These are phyloP conservation scores for Buathra laborator DNA, from an alignment of 2,888 invertebrate genomes.

Conservation along the genomic window DNA sequence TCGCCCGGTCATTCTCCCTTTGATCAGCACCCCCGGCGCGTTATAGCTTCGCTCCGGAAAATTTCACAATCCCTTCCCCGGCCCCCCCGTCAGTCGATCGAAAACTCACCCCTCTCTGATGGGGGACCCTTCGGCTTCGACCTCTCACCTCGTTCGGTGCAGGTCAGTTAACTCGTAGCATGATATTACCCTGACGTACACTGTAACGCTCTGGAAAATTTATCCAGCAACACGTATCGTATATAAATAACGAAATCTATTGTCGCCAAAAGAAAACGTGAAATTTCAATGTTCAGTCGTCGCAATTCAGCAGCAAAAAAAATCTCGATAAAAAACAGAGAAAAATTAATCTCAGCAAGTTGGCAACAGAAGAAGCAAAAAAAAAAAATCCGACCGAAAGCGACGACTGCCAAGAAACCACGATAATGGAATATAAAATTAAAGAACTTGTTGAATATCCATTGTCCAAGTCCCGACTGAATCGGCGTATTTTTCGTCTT, in stretches of 20 bases:
- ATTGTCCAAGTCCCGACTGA: neutral
- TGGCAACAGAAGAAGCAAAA: neutral
- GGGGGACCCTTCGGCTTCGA: slow-evolving; percentile 36
- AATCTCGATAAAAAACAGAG: neutral
- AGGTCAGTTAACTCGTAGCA: slow-evolving; percentile 63
- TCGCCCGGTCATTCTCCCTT: slow-evolving; percentile 67
- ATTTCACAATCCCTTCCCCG: slow-evolving; percentile 44
- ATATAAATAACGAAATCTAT: neutral
- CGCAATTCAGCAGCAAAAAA: neutral
- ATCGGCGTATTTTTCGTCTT: slow-evolving; percentile 14
- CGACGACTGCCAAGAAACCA: neutral
- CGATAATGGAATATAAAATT: slow-evolving; percentile 6
- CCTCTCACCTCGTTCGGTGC: slow-evolving; percentile 59
- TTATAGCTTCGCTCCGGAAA: slow-evolving; percentile 31
- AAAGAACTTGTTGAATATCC: slow-evolving; percentile 43
- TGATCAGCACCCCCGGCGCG: slow-evolving; percentile 39
- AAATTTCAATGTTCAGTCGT: neutral
- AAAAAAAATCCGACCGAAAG: neutral
- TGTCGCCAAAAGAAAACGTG: neutral
- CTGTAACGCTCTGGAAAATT: slow-evolving; percentile 47
- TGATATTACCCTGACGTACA: slow-evolving; percentile 37
- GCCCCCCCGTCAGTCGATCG: slow-evolving; percentile 21
- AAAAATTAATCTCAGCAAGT: neutral
- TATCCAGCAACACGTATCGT: slow-evolving; percentile 28
- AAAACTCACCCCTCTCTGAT: slow-evolving; percentile 58